Conservation (phyloP, 2,113 vertebrate genomes). For the Scomber colias region DNA sequence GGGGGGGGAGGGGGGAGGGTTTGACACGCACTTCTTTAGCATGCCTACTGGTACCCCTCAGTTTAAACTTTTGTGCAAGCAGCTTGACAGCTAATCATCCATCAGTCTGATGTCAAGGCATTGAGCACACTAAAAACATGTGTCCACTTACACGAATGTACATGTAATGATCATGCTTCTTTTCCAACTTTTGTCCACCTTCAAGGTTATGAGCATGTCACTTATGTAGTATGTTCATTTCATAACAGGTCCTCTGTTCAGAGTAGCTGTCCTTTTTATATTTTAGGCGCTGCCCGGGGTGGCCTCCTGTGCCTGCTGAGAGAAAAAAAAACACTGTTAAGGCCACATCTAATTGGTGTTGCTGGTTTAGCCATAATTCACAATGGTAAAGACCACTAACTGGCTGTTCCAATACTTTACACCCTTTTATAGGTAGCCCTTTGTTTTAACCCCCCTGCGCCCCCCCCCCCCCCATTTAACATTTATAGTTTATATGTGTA, state of each 20-base stretch:
- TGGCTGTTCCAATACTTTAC: too few relatives aligned
- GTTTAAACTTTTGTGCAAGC: slow-evolving; percentile 14
- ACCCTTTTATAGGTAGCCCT: too few relatives aligned
- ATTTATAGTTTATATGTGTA: too few relatives aligned
- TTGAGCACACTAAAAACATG: not conserved
- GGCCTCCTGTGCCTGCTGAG: slow-evolving; percentile 33
- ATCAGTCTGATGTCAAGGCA: slow-evolving; percentile 1
- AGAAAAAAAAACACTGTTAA: not conserved
- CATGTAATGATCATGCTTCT: not conserved
- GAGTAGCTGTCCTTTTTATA: not conserved
- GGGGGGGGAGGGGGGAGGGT: too few relatives aligned
- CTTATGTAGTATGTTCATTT: not conserved
- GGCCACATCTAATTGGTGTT: not conserved
- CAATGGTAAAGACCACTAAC: not conserved
- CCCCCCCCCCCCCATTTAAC: too few relatives aligned
- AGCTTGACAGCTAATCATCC: not conserved
- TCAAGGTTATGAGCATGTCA: not conserved
- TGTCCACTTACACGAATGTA: slow-evolving; percentile 1
- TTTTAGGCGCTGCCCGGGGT: not conserved
- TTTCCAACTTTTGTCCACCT: not conserved
- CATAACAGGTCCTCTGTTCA: not conserved
- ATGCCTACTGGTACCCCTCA: not conserved
- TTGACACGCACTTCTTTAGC: not conserved
- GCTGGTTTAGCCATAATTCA: not conserved
- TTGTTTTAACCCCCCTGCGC: too few relatives aligned